Percentiles rank a stretch among this genome's conserved stretches.
Conservation (phyloP, 2,113 vertebrate genomes). For the Eidolon helvum region DNA sequence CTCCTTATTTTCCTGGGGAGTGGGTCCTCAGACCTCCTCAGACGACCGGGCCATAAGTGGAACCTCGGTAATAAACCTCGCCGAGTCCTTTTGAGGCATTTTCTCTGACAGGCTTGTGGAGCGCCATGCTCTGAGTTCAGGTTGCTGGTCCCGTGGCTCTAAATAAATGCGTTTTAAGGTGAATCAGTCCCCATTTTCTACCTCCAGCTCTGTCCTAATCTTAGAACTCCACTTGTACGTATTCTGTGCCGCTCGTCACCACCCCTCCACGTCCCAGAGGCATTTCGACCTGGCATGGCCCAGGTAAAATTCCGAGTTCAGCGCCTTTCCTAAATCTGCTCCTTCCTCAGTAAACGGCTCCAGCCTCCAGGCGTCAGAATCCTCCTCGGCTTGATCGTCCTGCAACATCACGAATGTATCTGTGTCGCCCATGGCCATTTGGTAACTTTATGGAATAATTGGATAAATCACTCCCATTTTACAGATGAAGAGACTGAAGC, state of each 20-base stretch:
- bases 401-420: not conserved
- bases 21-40: not conserved
- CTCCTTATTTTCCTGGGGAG: not conserved
- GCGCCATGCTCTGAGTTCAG: not conserved
- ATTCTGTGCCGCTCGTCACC: not conserved
- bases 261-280: not conserved
- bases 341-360: not conserved
- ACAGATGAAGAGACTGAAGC: not conserved
- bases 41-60: accelerated
- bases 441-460: not conserved
- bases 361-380: not conserved
- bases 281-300: not conserved
- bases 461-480: not conserved
- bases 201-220: not conserved
- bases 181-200: not conserved
- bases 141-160: not conserved
- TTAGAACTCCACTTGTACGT: not conserved
- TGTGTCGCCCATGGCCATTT: not conserved
- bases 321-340: not conserved
- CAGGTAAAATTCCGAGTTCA: not conserved
- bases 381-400: not conserved
- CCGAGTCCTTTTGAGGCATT: not conserved
- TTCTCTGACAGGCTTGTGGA: not conserved
- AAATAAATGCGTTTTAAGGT: not conserved
- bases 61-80: not conserved